phyloP scores from a whole-genome alignment of 2,888 invertebrate genomes.

The Pantelozetes paolii region DNA sequence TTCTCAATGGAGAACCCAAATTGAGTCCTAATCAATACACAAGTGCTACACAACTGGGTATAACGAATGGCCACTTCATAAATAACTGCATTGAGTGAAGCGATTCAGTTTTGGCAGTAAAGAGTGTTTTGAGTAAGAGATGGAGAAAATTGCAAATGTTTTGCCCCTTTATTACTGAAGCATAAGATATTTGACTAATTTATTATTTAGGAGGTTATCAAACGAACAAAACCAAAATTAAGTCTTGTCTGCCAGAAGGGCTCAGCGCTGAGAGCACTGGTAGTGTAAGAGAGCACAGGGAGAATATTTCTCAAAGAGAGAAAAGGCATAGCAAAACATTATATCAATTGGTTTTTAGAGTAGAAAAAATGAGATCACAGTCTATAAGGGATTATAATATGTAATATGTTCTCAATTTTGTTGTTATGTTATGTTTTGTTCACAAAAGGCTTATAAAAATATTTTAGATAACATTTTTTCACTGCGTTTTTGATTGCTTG shows the following conservation, averaged over 20 bases:
- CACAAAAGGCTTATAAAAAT: constrained; percentile 27
- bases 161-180: neutral
- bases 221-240: constrained; percentile 2
- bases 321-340: neutral
- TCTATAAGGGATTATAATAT: constrained; percentile 6
- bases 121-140: neutral
- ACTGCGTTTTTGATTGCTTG: neutral
- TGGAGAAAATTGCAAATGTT: neutral
- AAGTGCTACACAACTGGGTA: constrained; percentile 3
- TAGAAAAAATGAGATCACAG: constrained; percentile 10
- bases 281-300: neutral
- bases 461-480: constrained; percentile 27
- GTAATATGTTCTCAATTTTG: constrained; percentile 11
- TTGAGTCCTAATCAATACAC: constrained; percentile 33
- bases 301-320: neutral
- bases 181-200: constrained; percentile 19
- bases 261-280: neutral
- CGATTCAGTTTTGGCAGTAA: neutral
- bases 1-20: neutral
- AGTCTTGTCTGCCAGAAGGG: constrained; percentile 30
- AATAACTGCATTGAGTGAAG: neutral
- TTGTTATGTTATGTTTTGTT: neutral
- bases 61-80: constrained; percentile 33
- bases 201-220: constrained; percentile 28
- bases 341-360: neutral